phyloP scores from a whole-genome alignment of 2,113 vertebrate genomes.

The Hypanus sabinus region DNA sequence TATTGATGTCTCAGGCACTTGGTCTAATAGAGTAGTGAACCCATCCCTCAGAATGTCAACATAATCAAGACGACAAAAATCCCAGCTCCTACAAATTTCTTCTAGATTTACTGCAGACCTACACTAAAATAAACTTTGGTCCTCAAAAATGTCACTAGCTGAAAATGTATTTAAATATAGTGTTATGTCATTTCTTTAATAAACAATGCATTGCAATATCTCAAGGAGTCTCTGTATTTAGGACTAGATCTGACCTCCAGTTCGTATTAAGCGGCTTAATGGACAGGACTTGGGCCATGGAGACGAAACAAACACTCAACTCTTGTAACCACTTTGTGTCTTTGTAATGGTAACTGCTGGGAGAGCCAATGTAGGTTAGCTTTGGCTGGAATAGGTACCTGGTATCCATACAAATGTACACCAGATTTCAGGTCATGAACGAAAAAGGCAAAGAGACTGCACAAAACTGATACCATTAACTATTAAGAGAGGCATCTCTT shows the following conservation, averaged over 20 bases:
- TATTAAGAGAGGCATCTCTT: not conserved
- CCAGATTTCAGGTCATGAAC: not conserved
- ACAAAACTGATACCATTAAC: not conserved
- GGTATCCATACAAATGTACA: not conserved
- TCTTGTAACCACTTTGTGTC: not conserved
- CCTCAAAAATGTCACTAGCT: not conserved
- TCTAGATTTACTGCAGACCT: not conserved
- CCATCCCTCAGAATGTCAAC: not conserved
- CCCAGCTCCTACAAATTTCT: not conserved
- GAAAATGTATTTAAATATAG: not conserved
- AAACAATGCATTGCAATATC: not conserved
- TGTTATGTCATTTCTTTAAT: not conserved
- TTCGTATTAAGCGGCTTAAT: not conserved
- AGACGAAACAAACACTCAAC: not conserved
- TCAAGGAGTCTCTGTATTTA: not conserved
- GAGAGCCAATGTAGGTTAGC: not conserved
- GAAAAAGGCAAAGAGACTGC: not conserved
- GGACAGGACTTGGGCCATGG: not conserved
- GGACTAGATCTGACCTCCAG: not conserved
- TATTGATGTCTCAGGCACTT: not conserved
- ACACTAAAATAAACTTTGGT: not conserved
- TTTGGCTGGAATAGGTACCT: not conserved
- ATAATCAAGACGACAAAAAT: not conserved
- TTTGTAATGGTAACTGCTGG: not conserved
- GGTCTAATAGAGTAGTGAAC: not conserved